phyloP scores from a whole-genome alignment of 2,797 vertebrate species.

The Myotis planiceps region DNA sequence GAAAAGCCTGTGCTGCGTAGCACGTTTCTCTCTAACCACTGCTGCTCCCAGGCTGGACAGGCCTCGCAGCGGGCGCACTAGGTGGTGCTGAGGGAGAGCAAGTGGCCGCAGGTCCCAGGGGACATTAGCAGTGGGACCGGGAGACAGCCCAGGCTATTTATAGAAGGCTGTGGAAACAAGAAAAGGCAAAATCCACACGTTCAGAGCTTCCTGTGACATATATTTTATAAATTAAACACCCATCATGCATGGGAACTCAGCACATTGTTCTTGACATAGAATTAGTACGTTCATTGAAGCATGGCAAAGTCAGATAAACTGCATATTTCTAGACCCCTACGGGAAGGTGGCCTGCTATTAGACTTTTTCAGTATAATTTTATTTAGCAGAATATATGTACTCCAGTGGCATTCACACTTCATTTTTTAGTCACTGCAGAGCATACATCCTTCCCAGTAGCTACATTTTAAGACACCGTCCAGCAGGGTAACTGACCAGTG shows the following conservation, averaged over 20 bases:
- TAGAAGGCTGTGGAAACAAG: not conserved
- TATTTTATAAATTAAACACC: not conserved
- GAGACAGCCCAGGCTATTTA: not conserved
- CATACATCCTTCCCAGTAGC: not conserved
- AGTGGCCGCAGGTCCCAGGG: not conserved
- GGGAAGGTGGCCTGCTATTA: not conserved
- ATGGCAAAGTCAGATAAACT: not conserved
- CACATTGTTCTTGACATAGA: not conserved
- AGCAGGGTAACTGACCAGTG: not conserved
- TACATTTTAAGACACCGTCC: not conserved
- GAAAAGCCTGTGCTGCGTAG: not conserved
- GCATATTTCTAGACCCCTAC: not conserved
- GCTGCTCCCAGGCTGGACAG: not conserved
- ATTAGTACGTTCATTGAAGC: not conserved
- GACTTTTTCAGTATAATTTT: not conserved
- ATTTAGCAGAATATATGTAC: not conserved
- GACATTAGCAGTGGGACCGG: not conserved
- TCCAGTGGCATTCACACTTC: not conserved
- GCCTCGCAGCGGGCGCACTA: not conserved
- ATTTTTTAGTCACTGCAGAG: not conserved
- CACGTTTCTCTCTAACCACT: not conserved
- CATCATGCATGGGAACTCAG: not conserved
- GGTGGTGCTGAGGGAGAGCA: not conserved
- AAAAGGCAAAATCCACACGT: not conserved
- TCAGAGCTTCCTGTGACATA: not conserved